These are phyloP conservation scores for Sebastiscus tertius DNA, from an alignment of 2,797 vertebrate genomes.

Conservation along the genomic window DNA sequence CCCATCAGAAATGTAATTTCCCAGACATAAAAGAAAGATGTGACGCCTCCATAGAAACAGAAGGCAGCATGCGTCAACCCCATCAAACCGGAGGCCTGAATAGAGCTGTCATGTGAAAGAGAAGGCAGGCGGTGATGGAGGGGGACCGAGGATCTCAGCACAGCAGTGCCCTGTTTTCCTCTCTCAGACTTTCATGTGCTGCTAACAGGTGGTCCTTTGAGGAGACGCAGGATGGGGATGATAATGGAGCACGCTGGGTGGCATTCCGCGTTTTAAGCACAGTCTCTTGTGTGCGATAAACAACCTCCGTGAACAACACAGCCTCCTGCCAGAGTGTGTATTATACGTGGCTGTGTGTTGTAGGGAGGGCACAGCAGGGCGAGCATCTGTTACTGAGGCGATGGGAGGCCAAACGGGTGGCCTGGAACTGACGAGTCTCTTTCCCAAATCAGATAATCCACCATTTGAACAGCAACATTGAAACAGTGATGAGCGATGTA, in stretches of 20 bases:
- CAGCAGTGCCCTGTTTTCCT: slow-evolving; percentile 50
- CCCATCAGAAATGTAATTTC: slow-evolving; percentile 16
- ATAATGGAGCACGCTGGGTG: slow-evolving; percentile 72
- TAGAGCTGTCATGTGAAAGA: slow-evolving; percentile 52
- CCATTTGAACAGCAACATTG: not conserved
- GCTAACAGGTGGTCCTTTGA: slow-evolving; percentile 80
- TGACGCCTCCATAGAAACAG: slow-evolving; percentile 40
- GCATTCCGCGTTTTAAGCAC: slow-evolving; percentile 54
- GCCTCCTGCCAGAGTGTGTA: slow-evolving; percentile 42
- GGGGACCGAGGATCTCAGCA: slow-evolving; percentile 12
- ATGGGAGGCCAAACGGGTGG: slow-evolving; percentile 26
- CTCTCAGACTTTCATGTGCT: slow-evolving; percentile 56
- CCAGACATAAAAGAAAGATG: slow-evolving; percentile 23
- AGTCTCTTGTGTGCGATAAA: slow-evolving; percentile 66
- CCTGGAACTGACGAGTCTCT: slow-evolving; percentile 13
- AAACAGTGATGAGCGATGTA: not conserved
- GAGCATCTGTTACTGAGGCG: slow-evolving; percentile 62
- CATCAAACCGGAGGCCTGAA: slow-evolving; percentile 50
- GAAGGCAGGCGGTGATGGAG: slow-evolving; percentile 10
- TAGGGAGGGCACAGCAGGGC: slow-evolving; percentile 58
- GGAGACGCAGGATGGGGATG: slow-evolving; percentile 40
- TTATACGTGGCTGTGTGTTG: slow-evolving; percentile 42
- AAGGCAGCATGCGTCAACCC: slow-evolving; percentile 11
- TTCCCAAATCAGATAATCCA: slow-evolving; percentile 33
- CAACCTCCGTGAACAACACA: slow-evolving; percentile 49